These are phyloP conservation scores for Thomomys bottae DNA, from an alignment of 2,113 vertebrate species.

Conservation along the genomic window DNA sequence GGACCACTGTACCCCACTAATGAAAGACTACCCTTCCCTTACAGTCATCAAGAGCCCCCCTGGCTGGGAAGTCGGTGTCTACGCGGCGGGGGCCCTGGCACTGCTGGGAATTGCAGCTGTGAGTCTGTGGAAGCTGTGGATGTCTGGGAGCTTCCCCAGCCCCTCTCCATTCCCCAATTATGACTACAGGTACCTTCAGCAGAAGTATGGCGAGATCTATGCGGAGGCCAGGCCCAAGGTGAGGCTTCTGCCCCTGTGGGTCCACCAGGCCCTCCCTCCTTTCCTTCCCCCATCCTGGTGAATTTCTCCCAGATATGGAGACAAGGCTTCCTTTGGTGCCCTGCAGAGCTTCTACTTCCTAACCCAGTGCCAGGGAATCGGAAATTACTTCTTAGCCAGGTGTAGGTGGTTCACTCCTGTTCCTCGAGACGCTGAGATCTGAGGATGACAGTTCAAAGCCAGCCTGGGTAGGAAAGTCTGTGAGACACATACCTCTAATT, in stretches of 20 bases:
- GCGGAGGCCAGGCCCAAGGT: conserved; percentile 91
- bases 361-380: not conserved
- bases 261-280: rapidly evolving
- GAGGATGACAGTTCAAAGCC: too few species aligned
- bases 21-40: conserved; percentile 19
- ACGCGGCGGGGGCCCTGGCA: conserved; percentile 91
- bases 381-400: not conserved
- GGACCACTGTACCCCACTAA: not conserved
- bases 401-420: too few species aligned
- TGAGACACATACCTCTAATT: too few species aligned
- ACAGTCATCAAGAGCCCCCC: conserved; percentile 92
- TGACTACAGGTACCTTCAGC: conserved; percentile 95
- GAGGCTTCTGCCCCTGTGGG: not conserved
- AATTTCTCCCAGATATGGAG: not conserved
- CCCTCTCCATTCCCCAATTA: conserved; percentile 98
- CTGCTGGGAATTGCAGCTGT: conserved; percentile 91
- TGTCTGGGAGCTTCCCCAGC: conserved; percentile 93
- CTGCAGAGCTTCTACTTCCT: not conserved
- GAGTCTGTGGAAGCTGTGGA: conserved; percentile 98
- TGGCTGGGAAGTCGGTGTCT: conserved; percentile 95
- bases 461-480: too few species aligned
- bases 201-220: conserved; percentile 93
- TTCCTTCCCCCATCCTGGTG: not conserved
- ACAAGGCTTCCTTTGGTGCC: not conserved
- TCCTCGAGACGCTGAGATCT: too few species aligned